Conservation (phyloP, 2,113 vertebrate genomes). For the Siniperca knerii region DNA sequence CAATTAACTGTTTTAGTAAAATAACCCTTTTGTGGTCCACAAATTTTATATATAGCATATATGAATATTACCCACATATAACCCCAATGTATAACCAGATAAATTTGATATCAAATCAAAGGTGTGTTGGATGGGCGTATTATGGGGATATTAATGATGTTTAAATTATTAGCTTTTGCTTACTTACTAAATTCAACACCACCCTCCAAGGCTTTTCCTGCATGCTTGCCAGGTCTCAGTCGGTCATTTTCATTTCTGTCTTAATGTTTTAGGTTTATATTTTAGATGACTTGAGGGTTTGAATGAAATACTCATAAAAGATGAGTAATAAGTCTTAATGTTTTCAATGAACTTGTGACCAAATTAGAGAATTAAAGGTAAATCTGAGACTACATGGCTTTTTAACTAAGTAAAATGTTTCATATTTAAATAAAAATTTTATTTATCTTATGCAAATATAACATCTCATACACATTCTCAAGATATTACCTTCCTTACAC, state of each 20-base stretch:
- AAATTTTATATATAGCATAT: neutral
- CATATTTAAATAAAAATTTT: neutral
- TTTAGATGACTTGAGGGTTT: neutral
- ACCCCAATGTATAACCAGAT: neutral
- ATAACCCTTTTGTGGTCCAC: neutral
- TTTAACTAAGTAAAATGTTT: neutral
- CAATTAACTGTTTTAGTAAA: slow-evolving; percentile 35
- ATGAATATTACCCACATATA: slow-evolving; percentile 34
- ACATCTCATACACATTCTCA: neutral
- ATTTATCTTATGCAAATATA: neutral
- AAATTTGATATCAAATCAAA: slow-evolving; percentile 47
- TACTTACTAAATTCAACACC: slow-evolving; percentile 17
- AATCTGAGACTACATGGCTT: neutral
- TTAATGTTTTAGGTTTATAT: neutral
- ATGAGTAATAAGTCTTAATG: neutral
- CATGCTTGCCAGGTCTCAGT: slow-evolving; percentile 5
- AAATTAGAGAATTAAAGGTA: neutral
- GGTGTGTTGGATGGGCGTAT: neutral
- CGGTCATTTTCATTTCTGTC: slow-evolving; percentile 25
- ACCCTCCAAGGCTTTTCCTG: slow-evolving; percentile 18
- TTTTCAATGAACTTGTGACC: neutral
- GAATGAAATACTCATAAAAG: slow-evolving; percentile 7
- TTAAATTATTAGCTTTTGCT: slow-evolving; percentile 45
- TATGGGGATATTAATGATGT: slow-evolving; percentile 34
- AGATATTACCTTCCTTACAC: neutral